Base-by-base conservation (phyloP, 92 coral and sea anemone species). In the Zoanthus sansibaricus region DNA sequence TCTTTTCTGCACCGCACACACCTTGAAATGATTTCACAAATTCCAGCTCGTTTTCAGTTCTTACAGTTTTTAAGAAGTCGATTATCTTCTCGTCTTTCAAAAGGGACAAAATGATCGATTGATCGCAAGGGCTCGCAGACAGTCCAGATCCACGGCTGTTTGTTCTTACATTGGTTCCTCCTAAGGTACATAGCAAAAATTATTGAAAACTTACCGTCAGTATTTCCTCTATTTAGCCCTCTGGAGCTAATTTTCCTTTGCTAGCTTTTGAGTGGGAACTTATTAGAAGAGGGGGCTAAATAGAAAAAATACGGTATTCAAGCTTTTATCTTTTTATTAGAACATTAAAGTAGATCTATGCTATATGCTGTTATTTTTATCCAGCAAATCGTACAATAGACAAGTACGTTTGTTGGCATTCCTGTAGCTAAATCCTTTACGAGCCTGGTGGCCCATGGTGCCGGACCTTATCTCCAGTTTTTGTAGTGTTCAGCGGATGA, bases 51-150 rank as follows among this genome's bases (percentile, higher is more conserved):
- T 76, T 80, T 10, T 45, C 75, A 20, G 42, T 52, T 45, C 44
- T 66, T 10, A 72, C 85, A 15, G 47, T 52, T n/a, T 72, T 80
- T 44, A 80, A 32, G 25, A 80, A 80, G 59, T 80, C 85, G 11
- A 80, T 67, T 64, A 80, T 18, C 42, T 58, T 45, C 9, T 66
- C 85, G 56, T 80, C 6, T 48, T 80, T 66, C 44, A 62, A 9
- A 21, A 80, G 75, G 7, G 72, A 48, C 2, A 74, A 80, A 56
- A 47, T 12, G 1, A 68, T 12, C 3, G 55, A 18, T 25, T 37
- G 62, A 5, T 66, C 46, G 21, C 75, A 32, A 20, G 85, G 21
- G 20, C 73, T 80, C 11, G 55, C 33, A 48, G 74, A 55, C 14
- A 74, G 30, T 17, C 33, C 17, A 10, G 47, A 66, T 42, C 58